These are phyloP conservation scores for Carterocephalus palaemon DNA, from an alignment of 2,888 invertebrate species.

Conservation along the genomic window DNA sequence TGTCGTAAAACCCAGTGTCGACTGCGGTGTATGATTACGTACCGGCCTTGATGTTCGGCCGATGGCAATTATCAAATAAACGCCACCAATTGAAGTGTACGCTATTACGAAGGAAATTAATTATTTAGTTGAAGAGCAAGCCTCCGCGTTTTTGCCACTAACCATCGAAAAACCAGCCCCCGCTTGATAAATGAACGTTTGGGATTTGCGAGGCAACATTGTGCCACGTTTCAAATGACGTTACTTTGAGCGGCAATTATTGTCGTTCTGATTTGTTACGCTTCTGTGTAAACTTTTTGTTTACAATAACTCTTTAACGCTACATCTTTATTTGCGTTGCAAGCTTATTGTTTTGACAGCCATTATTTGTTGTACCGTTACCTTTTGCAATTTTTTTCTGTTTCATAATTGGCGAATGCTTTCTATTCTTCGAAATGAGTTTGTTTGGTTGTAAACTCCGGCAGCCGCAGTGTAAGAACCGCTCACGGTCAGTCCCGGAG, in stretches of 20 bases:
- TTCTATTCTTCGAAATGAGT: constrained; percentile 32
- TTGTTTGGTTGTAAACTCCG: constrained; percentile 58
- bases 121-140: constrained; percentile 7
- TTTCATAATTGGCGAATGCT: constrained; percentile 34
- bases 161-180: constrained; percentile 2
- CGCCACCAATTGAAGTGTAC: constrained; percentile 25
- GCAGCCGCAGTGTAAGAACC: constrained; percentile 41
- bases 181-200: constrained; percentile 7
- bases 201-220: constrained; percentile 6
- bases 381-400: constrained; percentile 32
- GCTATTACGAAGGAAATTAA: constrained; percentile 17
- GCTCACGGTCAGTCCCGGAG: constrained; percentile 40
- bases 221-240: constrained; percentile 7
- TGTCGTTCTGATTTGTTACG: constrained; percentile 11
- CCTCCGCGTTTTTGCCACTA: neutral
- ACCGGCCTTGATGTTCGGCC: constrained; percentile 33
- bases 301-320: constrained; percentile 20
- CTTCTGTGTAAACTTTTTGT: constrained; percentile 23
- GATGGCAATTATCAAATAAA: constrained; percentile 50
- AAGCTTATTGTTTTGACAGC: constrained; percentile 16
- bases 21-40: constrained; percentile 30
- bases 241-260: constrained; percentile 9
- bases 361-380: constrained; percentile 28
- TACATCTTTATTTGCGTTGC: constrained; percentile 3
- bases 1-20: constrained; percentile 48